phyloP scores from a whole-genome alignment of 1,140 invertebrate genomes.

The Galendromus occidentalis region DNA sequence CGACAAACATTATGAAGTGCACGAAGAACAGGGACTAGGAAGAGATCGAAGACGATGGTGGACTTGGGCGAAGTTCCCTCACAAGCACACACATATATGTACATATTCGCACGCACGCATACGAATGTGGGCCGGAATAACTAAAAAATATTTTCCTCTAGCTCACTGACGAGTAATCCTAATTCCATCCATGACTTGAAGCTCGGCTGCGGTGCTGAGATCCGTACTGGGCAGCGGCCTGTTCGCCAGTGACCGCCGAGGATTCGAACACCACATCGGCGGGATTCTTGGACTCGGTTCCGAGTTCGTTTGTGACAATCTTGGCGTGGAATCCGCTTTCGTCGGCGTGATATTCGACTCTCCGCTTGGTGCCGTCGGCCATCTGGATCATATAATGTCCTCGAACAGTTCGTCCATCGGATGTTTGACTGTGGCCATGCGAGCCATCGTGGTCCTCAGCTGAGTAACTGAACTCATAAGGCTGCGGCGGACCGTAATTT shows the following conservation, averaged over 20 bases:
- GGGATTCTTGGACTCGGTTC: background rate
- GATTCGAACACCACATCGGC: background rate
- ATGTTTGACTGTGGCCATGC: background rate
- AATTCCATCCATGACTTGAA: no score
- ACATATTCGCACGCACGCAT: no score
- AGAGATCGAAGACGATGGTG: no score
- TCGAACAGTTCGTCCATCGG: background rate
- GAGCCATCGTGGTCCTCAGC: background rate
- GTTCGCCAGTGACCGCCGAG: background rate
- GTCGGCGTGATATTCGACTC: background rate
- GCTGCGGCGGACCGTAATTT: background rate
- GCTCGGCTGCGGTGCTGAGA: background rate
- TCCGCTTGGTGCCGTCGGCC: conserved; percentile 2
- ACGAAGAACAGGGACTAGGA: no score
- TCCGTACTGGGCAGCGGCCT: background rate
- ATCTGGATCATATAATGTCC: conserved; percentile 8
- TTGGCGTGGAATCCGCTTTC: conserved; percentile 4
- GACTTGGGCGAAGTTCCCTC: no score
- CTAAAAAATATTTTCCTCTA: no score
- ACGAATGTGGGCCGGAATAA: no score
- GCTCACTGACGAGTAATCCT: no score
- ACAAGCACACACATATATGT: no score
- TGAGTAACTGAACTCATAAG: conserved; percentile 3
- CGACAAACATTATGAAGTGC: no score
- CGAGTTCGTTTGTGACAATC: background rate